These are phyloP conservation scores for Xanthia togata DNA, from an alignment of 2,888 invertebrate genomes.

Conservation along the genomic window DNA sequence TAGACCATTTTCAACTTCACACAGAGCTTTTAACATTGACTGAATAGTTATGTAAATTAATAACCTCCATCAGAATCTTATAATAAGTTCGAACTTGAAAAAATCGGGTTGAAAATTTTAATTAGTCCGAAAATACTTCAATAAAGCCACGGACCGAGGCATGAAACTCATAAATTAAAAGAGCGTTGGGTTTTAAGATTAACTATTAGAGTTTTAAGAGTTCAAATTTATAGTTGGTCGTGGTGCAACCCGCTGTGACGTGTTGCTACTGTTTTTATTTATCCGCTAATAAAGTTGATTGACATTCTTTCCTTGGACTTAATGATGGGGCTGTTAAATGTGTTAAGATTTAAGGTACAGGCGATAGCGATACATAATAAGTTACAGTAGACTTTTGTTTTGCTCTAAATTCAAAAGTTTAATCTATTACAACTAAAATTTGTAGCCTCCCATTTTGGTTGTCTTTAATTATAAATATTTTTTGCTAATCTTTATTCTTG, in stretches of 20 bases:
- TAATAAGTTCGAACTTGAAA: slow-evolving; percentile 62
- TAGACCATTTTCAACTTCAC: slow-evolving; percentile 59
- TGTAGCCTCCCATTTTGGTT: neutral
- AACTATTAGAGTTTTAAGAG: slow-evolving; percentile 77
- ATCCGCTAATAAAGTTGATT: slow-evolving; percentile 87
- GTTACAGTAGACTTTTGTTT: no score
- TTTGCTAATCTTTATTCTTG: neutral
- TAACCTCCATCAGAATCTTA: slow-evolving; percentile 72
- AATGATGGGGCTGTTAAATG: slow-evolving; percentile 71
- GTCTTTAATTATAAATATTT: neutral
- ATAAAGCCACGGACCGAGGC: slow-evolving; percentile 80
- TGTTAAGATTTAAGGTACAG: slow-evolving; percentile 39
- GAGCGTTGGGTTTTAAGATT: slow-evolving; percentile 77
- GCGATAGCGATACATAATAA: slow-evolving; percentile 57
- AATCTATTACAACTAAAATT: neutral
- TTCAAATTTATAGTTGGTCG: slow-evolving; percentile 81
- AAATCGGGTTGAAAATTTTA: slow-evolving; percentile 79
- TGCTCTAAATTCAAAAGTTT: neutral
- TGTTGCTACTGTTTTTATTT: slow-evolving; percentile 85
- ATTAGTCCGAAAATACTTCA: slow-evolving; percentile 85
- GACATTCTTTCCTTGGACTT: slow-evolving; percentile 82
- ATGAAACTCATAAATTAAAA: slow-evolving; percentile 83
- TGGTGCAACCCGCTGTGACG: slow-evolving; percentile 71
- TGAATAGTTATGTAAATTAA: slow-evolving; percentile 80
- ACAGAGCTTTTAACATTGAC: slow-evolving; percentile 67